Conservation (phyloP, 92 coral and sea anemone species). For the Zoanthus sansibaricus region DNA sequence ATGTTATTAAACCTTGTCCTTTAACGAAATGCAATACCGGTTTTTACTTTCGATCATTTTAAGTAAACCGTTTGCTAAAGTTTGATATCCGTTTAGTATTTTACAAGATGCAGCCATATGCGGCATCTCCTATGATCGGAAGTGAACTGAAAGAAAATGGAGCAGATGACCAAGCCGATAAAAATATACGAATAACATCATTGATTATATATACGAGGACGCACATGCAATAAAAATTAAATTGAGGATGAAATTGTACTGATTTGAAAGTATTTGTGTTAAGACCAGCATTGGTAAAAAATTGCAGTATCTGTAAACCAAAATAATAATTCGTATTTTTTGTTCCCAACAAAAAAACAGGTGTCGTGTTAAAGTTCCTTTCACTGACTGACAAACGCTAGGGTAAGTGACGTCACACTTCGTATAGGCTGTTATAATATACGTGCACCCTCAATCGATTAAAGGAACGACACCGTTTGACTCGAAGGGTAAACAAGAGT, state of each 20-base stretch:
- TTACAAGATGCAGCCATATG: not conserved
- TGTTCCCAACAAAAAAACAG: not conserved
- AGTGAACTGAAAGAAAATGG: not conserved
- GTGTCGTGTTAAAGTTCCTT: not conserved
- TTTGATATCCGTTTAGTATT: not conserved
- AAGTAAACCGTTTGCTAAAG: not conserved
- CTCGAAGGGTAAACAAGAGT: not conserved
- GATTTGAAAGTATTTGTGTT: not conserved
- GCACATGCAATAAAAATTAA: not conserved
- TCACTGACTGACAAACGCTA: not conserved
- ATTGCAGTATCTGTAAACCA: not conserved
- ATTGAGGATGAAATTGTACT: not conserved
- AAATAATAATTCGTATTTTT: not conserved
- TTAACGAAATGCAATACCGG: not conserved
- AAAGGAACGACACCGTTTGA: not conserved
- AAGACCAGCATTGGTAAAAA: not conserved
- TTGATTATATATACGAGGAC: no score
- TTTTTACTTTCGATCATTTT: not conserved
- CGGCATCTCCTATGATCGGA: not conserved
- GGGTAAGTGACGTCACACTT: constrained; percentile 30
- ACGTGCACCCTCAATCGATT: not conserved
- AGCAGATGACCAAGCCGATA: not conserved
- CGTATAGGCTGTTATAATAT: not conserved
- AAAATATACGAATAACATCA: not conserved
- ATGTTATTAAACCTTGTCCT: not conserved